Percentiles rank a stretch among this genome's conserved stretches.
Evolutionary conservation across 2,888 invertebrate species (phyloP).

Genomic region (Rhodophaea formosa): DNA sequence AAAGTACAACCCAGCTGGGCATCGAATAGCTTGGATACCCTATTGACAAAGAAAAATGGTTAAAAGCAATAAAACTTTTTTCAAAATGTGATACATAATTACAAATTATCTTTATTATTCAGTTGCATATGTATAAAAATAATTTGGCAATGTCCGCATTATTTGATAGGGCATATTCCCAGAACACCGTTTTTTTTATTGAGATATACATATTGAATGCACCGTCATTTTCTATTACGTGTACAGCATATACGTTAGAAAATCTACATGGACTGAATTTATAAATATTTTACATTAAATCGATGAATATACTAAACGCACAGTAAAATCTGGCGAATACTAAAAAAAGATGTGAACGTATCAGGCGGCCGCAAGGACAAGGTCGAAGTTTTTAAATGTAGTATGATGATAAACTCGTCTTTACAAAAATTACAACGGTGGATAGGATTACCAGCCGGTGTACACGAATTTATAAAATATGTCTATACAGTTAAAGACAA

Average conservation of each 20-base stretch:
- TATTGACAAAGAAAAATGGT: slow-evolving; percentile 53
- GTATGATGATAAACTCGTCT: slow-evolving; percentile 19
- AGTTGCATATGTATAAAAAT: no score
- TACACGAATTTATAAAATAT: no score
- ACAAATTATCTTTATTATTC: no score
- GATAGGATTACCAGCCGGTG: no score
- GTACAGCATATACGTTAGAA: not conserved
- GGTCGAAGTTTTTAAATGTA: slow-evolving; percentile 21
- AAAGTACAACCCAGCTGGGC: slow-evolving; percentile 95
- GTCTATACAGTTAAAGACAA: no score
- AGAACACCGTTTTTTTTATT: not conserved
- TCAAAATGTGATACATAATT: no score
- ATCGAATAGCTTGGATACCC: slow-evolving; percentile 96
- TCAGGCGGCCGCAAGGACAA: slow-evolving; percentile 26
- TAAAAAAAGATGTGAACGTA: slow-evolving; percentile 33
- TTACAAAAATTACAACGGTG: not conserved
- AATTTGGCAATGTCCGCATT: not conserved
- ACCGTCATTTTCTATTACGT: not conserved
- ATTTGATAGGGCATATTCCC: not conserved
- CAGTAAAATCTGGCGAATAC: slow-evolving; percentile 6
- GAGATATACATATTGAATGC: not conserved
- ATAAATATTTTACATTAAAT: not conserved
- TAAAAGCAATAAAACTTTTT: no score
- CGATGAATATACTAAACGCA: not conserved
- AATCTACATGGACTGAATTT: not conserved